Conservation (phyloP, 2,113 vertebrate species). For the Rana temporaria region DNA sequence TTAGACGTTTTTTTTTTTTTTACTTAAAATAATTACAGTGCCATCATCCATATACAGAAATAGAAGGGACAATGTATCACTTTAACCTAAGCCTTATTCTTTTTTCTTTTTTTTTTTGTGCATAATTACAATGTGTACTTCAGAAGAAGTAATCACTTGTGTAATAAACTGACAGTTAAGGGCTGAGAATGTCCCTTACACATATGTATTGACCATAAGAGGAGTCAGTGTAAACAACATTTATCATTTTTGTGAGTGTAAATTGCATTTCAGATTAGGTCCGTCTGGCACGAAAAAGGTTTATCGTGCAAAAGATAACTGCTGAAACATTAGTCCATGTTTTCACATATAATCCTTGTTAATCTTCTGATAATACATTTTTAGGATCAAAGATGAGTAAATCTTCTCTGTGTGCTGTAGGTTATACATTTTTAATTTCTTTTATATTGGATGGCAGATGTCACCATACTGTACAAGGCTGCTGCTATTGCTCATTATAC, state of each 20-base stretch:
- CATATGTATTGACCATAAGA: too few relatives aligned
- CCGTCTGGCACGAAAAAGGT: slow-evolving; percentile 2
- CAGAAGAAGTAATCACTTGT: too few relatives aligned
- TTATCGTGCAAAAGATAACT: slow-evolving; percentile 38
- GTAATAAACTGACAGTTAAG: too few relatives aligned
- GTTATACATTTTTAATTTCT: slow-evolving; percentile 63
- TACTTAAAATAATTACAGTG: too few relatives aligned
- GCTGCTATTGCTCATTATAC: slow-evolving; percentile 59
- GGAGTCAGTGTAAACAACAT: neutral
- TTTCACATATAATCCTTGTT: slow-evolving; percentile 52
- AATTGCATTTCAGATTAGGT: neutral
- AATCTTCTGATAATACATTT: slow-evolving; percentile 56
- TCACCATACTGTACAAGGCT: slow-evolving; percentile 58
- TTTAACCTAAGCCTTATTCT: too few relatives aligned
- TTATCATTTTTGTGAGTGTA: neutral
- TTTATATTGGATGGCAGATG: slow-evolving; percentile 63
- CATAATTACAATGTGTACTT: too few relatives aligned
- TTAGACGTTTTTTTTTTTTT: too few relatives aligned
- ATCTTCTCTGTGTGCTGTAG: slow-evolving; percentile 62
- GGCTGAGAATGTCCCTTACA: too few relatives aligned
- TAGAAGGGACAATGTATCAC: too few relatives aligned
- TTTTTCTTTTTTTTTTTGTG: too few relatives aligned
- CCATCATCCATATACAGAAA: too few relatives aligned
- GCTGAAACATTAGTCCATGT: slow-evolving; percentile 49
- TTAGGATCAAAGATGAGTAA: slow-evolving; percentile 54